Percentiles rank a stretch among this genome's conserved stretches.
Evolutionary conservation across 2,113 vertebrate genomes (phyloP).

Genomic region (mouse (Mus musculus)): DNA sequence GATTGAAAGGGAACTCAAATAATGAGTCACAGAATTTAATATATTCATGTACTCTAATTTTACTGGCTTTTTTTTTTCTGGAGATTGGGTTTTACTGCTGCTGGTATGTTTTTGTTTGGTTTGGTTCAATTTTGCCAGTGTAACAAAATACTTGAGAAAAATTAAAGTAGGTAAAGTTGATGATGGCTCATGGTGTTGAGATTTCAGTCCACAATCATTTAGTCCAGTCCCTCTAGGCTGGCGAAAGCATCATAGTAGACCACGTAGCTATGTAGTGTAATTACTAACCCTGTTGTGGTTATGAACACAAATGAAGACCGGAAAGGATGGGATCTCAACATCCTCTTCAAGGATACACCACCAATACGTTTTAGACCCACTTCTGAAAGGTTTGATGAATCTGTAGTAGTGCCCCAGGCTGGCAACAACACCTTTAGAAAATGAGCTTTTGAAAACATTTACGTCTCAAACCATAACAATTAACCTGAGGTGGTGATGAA

Average conservation of each 20-base stretch:
- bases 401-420: neutral
- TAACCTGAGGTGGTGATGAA: neutral
- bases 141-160: neutral
- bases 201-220: neutral
- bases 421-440: neutral
- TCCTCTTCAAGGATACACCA: neutral
- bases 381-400: neutral
- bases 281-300: neutral
- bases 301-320: neutral
- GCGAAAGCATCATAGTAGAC: neutral
- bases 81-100: neutral
- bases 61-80: neutral
- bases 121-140: neutral
- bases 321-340: neutral
- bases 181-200: neutral
- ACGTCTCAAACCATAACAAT: neutral
- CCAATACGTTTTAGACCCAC: neutral
- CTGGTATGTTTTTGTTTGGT: neutral
- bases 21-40: neutral
- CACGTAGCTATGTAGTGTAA: neutral
- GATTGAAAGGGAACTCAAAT: slow-evolving; percentile 40
- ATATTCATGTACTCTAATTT: slow-evolving; percentile 45
- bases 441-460: neutral
- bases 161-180: neutral
- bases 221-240: neutral